Base-by-base conservation (phyloP, 2,888 invertebrate genomes). In the Caprella mutica region DNA sequence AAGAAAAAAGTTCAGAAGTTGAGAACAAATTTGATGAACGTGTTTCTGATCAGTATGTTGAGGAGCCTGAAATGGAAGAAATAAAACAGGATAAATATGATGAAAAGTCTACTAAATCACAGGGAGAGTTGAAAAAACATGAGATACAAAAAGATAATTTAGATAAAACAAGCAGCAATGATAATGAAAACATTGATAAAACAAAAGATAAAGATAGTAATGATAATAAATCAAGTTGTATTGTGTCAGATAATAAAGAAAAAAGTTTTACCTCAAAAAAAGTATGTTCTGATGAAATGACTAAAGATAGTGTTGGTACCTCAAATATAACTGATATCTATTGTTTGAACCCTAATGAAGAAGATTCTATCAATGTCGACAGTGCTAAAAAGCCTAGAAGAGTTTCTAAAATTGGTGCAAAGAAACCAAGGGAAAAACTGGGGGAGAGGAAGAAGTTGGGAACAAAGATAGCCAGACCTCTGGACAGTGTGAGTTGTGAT, bases 371-470 rank as follows among this genome's bases (percentile, higher is more conserved):
- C 14, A 21, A 2, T 48, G 4, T 17, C 17, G 9, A 48, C 9
- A 3, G 12, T 4, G 4, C 17, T 38, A 19, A 4, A 26, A 59
- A 57, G 51, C 35, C 48, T 33, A 33, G 35, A 14, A 50, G 53
- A 27, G 55, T 55, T 39, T 55, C 55, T 5, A 59, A 58, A 51
- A 58, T 64, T 35, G 59, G 59, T 9, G 35, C 55, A 43, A 64
- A 64, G 33, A 64, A 64, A 21, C 63, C 63, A 9, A 51, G 63
- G 23, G 63, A 64, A 52, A 64, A 55, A 50, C 53, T 64, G 6
- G 59, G 63, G 8, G 59, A 64, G 42, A 54, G 58, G n/a, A 59
- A 44, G 38, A 61, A 52, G 29, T 39, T 65, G 3, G 58, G 59
- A 12, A 21, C 57, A 24, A 56, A 40, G 26, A n/a, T 62, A 17